A percentile compares a stretch with the other conserved stretches of the same genome.
Conservation (phyloP, 2,888 invertebrate species). For the Drosophila fungiperda region DNA sequence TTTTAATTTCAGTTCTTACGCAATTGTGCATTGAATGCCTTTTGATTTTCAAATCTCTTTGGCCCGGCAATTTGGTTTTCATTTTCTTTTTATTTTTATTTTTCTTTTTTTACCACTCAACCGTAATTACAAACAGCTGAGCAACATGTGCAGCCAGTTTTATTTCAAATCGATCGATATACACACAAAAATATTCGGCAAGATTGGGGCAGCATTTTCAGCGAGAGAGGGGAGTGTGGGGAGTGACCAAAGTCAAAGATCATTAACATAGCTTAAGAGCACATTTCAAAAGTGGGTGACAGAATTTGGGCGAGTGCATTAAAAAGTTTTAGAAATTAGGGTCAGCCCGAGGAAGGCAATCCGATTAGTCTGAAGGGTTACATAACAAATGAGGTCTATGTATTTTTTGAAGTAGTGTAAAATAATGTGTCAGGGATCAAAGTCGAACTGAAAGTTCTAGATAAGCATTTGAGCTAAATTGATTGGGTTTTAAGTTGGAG, state of each 20-base stretch:
- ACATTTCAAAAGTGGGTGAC: slow-evolving; percentile 1
- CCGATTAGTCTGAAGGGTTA: not conserved
- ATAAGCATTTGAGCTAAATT: not conserved
- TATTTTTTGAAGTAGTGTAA: too few species aligned
- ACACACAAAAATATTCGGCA: slow-evolving; percentile 21
- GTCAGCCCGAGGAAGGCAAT: slow-evolving; percentile 15
- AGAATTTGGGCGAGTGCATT: not conserved
- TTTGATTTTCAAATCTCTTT: slow-evolving; percentile 60
- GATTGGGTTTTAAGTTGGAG: not conserved
- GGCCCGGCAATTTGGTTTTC: slow-evolving; percentile 31
- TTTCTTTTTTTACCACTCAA: slow-evolving; percentile 36
- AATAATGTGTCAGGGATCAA: not conserved
- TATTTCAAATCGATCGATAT: slow-evolving; percentile 38
- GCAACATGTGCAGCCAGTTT: slow-evolving; percentile 64
- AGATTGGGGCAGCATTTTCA: slow-evolving; percentile 17
- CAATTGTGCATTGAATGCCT: slow-evolving; percentile 63
- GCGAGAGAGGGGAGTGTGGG: not conserved
- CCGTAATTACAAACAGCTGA: slow-evolving; percentile 77
- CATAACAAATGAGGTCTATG: not conserved
- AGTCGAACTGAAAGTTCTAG: not conserved
- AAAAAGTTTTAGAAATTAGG: not conserved
- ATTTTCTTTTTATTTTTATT: not conserved
- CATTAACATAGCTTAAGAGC: slow-evolving; percentile 30
- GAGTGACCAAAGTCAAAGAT: slow-evolving; percentile 32
- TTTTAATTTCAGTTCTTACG: slow-evolving; percentile 48